A percentile compares a stretch with the other conserved stretches of the same genome.
Evolutionary conservation across 2,797 vertebrate species (phyloP).

Genomic region (Halcyon smyrnensis): DNA sequence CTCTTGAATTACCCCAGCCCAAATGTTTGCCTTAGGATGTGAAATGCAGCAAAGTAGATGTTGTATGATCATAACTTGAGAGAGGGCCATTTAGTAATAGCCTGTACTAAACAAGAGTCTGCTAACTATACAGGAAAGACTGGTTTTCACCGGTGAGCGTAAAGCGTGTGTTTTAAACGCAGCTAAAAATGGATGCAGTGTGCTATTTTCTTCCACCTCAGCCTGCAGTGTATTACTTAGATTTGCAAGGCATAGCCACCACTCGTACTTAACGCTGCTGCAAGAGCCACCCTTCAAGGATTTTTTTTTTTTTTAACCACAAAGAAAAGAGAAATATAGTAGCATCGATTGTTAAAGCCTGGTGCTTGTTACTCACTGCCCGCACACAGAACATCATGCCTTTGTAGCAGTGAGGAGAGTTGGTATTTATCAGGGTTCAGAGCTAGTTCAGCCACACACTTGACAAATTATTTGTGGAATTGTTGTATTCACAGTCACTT

Average conservation of each 20-base stretch:
- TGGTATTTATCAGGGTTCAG: conserved; percentile 91
- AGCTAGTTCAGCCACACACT: conserved; percentile 95
- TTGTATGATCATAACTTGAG: conserved; percentile 51
- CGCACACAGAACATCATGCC: conserved; percentile 72
- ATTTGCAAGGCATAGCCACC: conserved; percentile 27
- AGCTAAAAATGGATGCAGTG: conserved; percentile 22
- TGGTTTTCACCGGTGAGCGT: conserved; percentile 24
- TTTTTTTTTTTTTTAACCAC: conserved; percentile 58
- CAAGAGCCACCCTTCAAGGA: conserved; percentile 66
- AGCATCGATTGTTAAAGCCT: conserved; percentile 80
- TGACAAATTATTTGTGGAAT: conserved; percentile 99
- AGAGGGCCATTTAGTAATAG: conserved; percentile 62
- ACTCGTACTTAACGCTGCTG: conserved; percentile 39
- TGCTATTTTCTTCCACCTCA: conserved; percentile 35
- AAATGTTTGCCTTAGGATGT: conserved; percentile 14
- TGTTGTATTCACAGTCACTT: conserved; percentile 99
- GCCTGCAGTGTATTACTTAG: not conserved
- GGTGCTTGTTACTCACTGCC: conserved; percentile 73
- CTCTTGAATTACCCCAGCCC: conserved; percentile 40
- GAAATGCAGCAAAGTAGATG: conserved; percentile 7
- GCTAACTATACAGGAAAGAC: conserved; percentile 48
- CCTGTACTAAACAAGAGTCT: conserved; percentile 67
- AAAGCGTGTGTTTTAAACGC: conserved; percentile 11
- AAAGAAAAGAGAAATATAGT: conserved; percentile 80
- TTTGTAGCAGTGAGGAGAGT: conserved; percentile 80